Evolutionary conservation across 2,113 vertebrate genomes (phyloP).

Genomic region (Lanius ludovicianus): DNA sequence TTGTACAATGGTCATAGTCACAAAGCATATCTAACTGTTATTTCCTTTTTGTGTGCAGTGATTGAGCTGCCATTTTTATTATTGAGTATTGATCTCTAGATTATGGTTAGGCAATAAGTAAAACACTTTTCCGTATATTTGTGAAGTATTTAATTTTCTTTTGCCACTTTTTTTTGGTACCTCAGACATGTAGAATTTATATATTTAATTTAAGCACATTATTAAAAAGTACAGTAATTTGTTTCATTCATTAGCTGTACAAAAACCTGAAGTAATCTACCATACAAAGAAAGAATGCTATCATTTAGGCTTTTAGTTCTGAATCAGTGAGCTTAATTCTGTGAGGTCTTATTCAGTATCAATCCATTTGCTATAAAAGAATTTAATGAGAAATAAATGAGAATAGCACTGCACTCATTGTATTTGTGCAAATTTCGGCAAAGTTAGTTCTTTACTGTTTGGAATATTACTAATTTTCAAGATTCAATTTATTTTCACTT

Average conservation of each 20-base stretch:
- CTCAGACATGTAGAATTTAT: neutral
- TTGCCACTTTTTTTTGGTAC: neutral
- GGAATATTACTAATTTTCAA: neutral
- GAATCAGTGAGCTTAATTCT: neutral
- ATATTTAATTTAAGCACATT: rapidly evolving
- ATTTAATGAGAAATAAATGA: neutral
- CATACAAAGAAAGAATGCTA: neutral
- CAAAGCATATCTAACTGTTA: neutral
- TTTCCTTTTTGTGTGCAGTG: neutral
- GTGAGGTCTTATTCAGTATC: neutral
- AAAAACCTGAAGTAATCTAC: neutral
- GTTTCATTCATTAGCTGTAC: neutral
- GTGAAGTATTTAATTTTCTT: neutral
- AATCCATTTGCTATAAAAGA: neutral
- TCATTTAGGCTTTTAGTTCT: neutral
- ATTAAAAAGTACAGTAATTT: neutral
- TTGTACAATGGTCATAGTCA: neutral
- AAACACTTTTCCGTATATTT: neutral
- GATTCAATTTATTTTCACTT: neutral
- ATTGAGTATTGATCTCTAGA: neutral
- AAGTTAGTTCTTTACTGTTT: neutral
- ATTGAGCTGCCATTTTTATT: neutral
- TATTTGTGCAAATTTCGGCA: neutral
- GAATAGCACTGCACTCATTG: neutral
- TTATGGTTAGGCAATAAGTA: neutral